These are phyloP conservation scores for Ochropleura plecta DNA, from an alignment of 2,888 invertebrate species.

Conservation along the genomic window DNA sequence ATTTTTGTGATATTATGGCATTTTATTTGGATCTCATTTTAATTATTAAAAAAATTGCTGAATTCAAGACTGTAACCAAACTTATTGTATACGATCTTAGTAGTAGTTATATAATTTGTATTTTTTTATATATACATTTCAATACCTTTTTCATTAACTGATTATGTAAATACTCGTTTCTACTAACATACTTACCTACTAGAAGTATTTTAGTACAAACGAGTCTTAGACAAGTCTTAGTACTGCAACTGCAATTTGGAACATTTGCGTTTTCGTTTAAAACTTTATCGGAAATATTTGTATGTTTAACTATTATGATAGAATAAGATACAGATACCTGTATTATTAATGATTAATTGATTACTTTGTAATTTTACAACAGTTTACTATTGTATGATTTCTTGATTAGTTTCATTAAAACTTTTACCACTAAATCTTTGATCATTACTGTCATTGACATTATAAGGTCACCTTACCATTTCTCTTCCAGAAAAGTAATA, in stretches of 20 bases:
- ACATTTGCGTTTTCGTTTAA: neutral
- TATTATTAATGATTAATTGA: constrained; percentile 26
- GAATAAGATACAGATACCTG: constrained; percentile 10
- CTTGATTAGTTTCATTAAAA: constrained; percentile 51
- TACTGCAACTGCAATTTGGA: constrained; percentile 9
- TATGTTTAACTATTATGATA: constrained; percentile 1
- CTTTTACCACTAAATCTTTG: constrained; percentile 29
- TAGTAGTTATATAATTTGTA: constrained; percentile 21
- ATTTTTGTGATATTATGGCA: constrained; percentile 64
- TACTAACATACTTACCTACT: neutral
- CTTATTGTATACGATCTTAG: constrained; percentile 67
- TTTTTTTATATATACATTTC: neutral
- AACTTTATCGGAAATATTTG: neutral
- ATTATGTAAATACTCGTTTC: no score
- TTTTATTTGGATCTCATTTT: constrained; percentile 67
- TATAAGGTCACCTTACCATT: neutral
- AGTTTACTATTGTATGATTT: constrained; percentile 35
- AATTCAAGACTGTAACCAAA: constrained; percentile 58
- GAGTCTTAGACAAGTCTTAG: neutral
- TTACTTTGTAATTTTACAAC: constrained; percentile 42
- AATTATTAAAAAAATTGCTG: constrained; percentile 32
- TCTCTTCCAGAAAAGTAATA: neutral
- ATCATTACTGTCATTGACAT: constrained; percentile 21
- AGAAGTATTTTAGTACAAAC: neutral
- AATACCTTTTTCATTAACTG: neutral